phyloP scores from a whole-genome alignment of 2,888 invertebrate species.

The Drosophila diplacantha region DNA sequence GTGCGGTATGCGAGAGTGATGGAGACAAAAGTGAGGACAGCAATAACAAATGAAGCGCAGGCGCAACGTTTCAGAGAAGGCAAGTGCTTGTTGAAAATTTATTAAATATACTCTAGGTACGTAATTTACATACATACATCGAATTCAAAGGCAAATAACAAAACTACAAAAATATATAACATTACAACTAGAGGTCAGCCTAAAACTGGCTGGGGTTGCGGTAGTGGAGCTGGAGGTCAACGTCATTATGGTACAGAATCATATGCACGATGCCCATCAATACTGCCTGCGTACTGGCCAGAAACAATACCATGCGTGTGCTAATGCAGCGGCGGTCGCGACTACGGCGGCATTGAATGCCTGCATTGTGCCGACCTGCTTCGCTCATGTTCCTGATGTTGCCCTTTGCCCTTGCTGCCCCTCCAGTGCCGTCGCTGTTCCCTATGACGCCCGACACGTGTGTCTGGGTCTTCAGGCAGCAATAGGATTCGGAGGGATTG shows the following conservation, averaged over 20 bases:
- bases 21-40: slow-evolving; percentile 27
- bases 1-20: slow-evolving; percentile 8
- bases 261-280: slow-evolving; percentile 22
- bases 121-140: background rate
- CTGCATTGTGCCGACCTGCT: background rate
- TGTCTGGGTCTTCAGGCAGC: slow-evolving; percentile 19
- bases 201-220: slow-evolving; percentile 30
- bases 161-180: slow-evolving; percentile 12
- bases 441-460: background rate
- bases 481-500: background rate
- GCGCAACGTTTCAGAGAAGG: slow-evolving; percentile 12
- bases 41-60: slow-evolving; percentile 14
- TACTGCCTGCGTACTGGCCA: slow-evolving; percentile 13
- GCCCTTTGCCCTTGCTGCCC: slow-evolving; percentile 8
- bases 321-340: background rate
- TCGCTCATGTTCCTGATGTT: slow-evolving; percentile 1
- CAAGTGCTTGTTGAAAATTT: background rate
- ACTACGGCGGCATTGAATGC: background rate
- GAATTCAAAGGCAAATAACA: background rate
- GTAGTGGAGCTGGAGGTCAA: slow-evolving; percentile 9
- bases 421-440: background rate
- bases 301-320: slow-evolving; percentile 3
- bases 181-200: slow-evolving; percentile 2
- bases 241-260: slow-evolving; percentile 21
- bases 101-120: slow-evolving; percentile 6